Conservation (phyloP, 2,113 vertebrate genomes). For the Apeltes quadracus region DNA sequence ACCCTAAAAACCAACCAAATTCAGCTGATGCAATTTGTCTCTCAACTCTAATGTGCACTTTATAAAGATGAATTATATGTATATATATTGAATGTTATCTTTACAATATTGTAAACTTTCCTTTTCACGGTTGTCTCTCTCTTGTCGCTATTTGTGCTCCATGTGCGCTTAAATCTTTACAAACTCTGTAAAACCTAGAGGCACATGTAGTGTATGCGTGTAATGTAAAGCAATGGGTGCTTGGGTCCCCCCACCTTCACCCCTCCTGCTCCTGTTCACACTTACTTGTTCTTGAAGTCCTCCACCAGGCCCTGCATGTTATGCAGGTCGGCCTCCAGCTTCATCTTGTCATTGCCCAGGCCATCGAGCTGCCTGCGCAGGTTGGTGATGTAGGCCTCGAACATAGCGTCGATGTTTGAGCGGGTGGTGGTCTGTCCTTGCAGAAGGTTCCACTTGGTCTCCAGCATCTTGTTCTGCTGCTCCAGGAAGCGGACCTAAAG, state of each 20-base stretch:
- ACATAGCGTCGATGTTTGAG: conserved; percentile 87
- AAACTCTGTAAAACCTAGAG: not conserved
- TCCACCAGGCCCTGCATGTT: conserved; percentile 93
- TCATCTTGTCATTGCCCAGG: conserved; percentile 87
- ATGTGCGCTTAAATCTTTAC: not conserved
- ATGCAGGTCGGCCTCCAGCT: conserved; percentile 91
- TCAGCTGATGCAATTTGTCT: conserved; percentile 4
- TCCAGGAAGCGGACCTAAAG: conserved; percentile 93
- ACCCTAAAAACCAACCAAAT: not conserved
- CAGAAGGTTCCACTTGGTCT: conserved; percentile 95
- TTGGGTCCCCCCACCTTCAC: not conserved
- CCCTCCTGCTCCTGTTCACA: not conserved
- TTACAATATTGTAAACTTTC: no score
- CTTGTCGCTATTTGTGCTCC: not conserved
- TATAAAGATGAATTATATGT: no score
- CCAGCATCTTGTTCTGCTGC: conserved; percentile 98
- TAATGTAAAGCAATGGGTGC: conserved; percentile 38
- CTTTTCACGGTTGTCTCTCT: conserved; percentile 1
- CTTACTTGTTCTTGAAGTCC: conserved; percentile 97
- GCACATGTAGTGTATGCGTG: conserved; percentile 23
- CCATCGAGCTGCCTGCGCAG: conserved; percentile 88
- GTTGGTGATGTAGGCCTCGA: conserved; percentile 87
- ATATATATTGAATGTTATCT: no score
- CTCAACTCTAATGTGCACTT: no score
- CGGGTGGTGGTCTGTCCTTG: conserved; percentile 87